A percentile compares a stretch with the other conserved stretches of the same genome.
phyloP scores from a whole-genome alignment of 2,888 invertebrate genomes.

The Halictus quadricinctus region DNA sequence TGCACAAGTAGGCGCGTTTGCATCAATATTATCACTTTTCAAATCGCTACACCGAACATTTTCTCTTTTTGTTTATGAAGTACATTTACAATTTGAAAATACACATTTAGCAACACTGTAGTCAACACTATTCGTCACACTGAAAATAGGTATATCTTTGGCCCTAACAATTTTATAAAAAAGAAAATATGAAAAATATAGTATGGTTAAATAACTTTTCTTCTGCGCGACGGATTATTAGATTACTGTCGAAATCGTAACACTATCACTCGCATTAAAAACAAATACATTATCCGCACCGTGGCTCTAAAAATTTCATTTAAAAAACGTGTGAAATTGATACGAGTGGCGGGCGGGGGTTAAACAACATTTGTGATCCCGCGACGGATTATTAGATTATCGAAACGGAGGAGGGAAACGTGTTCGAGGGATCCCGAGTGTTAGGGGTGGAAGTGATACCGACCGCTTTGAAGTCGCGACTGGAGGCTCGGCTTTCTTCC shows the following conservation, averaged over 20 bases:
- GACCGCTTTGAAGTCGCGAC: conserved; percentile 93
- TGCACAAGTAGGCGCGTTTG: neutral
- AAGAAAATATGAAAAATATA: neutral
- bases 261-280: neutral
- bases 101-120: neutral
- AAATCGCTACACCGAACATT: neutral
- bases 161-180: neutral
- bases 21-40: neutral
- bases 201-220: neutral
- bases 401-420: neutral
- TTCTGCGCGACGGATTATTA: neutral
- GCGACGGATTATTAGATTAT: neutral
- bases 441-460: conserved; percentile 72
- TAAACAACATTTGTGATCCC: neutral
- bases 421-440: neutral
- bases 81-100: neutral
- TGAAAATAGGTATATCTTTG: neutral
- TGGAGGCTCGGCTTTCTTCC: conserved; percentile 94
- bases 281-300: neutral
- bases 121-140: neutral
- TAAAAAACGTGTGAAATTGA: neutral
- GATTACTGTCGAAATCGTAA: too few species aligned
- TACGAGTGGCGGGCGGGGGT: neutral
- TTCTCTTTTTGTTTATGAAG: neutral
- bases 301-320: neutral